These are phyloP conservation scores for Ischnura elegans DNA, from an alignment of 2,888 invertebrate species.

Conservation along the genomic window DNA sequence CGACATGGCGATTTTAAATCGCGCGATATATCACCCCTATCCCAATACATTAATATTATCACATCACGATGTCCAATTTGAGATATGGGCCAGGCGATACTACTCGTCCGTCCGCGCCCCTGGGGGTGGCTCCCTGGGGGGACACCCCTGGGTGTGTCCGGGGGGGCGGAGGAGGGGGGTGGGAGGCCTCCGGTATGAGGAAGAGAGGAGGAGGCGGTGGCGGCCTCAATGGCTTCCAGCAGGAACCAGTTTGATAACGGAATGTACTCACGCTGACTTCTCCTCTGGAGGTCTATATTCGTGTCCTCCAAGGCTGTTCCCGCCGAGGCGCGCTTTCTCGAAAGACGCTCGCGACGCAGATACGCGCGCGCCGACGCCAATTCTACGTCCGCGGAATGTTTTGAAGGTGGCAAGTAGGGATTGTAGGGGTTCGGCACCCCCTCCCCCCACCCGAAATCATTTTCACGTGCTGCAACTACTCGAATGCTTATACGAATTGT, in stretches of 20 bases:
- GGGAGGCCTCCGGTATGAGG: background rate
- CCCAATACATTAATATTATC: too few species aligned
- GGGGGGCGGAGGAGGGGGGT: background rate
- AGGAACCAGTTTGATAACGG: constrained; percentile 66
- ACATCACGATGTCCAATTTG: too few species aligned
- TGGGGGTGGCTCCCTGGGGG: background rate
- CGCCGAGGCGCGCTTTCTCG: constrained; percentile 12
- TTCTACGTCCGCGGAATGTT: background rate
- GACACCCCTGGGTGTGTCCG: background rate
- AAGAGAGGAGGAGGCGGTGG: background rate
- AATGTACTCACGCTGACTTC: constrained; percentile 61
- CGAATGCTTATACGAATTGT: too few species aligned
- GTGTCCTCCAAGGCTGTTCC: constrained; percentile 55
- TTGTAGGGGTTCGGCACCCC: too few species aligned
- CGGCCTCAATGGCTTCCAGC: constrained; percentile 49
- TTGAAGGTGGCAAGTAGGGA: too few species aligned
- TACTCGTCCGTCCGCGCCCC: background rate
- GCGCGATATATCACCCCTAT: too few species aligned
- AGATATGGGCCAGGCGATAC: too few species aligned
- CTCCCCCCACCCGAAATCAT: background rate
- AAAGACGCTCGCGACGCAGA: constrained; percentile 26
- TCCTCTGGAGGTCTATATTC: constrained; percentile 54
- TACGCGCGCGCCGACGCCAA: background rate
- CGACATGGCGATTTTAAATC: too few species aligned
- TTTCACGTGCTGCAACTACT: background rate